Evolutionary conservation across 1,140 invertebrate species (phyloP).

Genomic region (Cyclargus thomasi): DNA sequence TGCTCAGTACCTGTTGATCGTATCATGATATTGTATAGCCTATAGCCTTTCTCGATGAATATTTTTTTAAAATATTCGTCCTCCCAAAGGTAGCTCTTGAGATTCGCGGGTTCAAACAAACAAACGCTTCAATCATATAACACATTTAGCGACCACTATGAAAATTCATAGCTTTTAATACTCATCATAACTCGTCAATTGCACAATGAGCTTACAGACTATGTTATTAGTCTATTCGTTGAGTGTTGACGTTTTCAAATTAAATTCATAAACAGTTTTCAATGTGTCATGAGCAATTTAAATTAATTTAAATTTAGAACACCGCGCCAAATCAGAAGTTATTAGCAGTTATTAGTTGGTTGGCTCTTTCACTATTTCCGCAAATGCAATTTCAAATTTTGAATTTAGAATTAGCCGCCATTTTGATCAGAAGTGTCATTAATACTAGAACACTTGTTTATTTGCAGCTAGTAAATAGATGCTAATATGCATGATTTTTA

Average conservation of each 20-base stretch:
- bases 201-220: neutral
- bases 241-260: neutral
- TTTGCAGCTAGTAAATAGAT: neutral
- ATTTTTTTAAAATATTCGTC: too few species aligned
- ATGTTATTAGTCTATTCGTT: neutral
- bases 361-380: neutral
- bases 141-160: neutral
- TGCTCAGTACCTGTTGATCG: too few species aligned
- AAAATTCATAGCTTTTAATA: neutral
- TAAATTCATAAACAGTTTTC: neutral
- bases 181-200: neutral
- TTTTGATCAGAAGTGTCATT: neutral
- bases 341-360: too few species aligned
- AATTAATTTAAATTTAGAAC: conserved; percentile 1
- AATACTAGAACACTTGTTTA: neutral
- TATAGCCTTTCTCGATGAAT: too few species aligned
- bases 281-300: neutral
- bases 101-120: too few species aligned
- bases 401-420: neutral
- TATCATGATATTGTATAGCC: too few species aligned
- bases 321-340: neutral
- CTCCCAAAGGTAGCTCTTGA: too few species aligned
- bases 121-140: too few species aligned
- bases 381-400: neutral
- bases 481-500: too few species aligned